phyloP scores from a whole-genome alignment of 2,797 vertebrate species.

The Sebastes oblongus region DNA sequence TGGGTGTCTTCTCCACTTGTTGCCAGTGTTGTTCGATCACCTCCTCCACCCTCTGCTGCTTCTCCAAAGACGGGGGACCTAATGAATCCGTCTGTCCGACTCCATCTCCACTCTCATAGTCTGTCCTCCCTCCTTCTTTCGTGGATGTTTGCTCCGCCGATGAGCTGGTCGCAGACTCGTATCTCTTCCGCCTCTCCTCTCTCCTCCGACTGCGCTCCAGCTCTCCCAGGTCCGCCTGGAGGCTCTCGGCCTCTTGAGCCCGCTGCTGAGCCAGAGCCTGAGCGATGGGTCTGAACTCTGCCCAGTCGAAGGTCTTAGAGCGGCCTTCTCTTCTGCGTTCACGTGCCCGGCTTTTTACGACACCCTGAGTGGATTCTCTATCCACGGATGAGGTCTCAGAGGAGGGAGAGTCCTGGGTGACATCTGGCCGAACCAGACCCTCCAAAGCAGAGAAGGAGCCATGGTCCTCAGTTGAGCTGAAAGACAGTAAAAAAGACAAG shows the following conservation, averaged over 20 bases:
- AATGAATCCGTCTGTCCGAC: background rate
- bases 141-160: constrained; percentile 27
- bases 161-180: constrained; percentile 73
- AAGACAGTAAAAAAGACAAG: background rate
- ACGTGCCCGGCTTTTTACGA: constrained; percentile 79
- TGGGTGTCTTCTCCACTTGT: constrained; percentile 86
- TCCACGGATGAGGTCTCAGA: constrained; percentile 82
- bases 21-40: constrained; percentile 87
- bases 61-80: constrained; percentile 54
- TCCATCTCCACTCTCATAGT: constrained; percentile 54
- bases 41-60: constrained; percentile 83
- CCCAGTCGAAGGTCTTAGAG: constrained; percentile 88
- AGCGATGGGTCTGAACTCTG: constrained; percentile 85
- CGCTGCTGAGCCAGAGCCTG: constrained; percentile 86
- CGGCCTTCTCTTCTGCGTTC: constrained; percentile 84
- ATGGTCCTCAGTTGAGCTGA: constrained; percentile 82
- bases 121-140: constrained; percentile 55
- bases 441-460: constrained; percentile 76
- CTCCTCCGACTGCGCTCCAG: constrained; percentile 77
- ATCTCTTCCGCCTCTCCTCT: constrained; percentile 83
- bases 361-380: constrained; percentile 65
- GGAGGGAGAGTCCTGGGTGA: constrained; percentile 82
- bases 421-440: constrained; percentile 77
- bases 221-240: constrained; percentile 74
- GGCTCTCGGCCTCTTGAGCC: constrained; percentile 77